These are phyloP conservation scores for Oreochromis niloticus DNA, from an alignment of 2,113 vertebrate species.

Conservation along the genomic window DNA sequence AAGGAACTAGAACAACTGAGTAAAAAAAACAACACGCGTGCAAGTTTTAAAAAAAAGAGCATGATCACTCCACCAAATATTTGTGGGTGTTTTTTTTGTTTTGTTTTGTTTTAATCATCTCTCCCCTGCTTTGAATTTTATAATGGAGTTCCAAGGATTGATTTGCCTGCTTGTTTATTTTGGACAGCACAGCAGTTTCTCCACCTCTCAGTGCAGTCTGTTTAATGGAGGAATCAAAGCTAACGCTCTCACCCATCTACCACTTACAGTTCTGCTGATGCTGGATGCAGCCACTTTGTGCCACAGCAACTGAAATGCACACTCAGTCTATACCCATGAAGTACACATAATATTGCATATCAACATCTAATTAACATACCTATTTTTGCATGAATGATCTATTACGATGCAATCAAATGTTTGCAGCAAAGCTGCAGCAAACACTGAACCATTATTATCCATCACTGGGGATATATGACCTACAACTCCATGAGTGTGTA, in stretches of 20 bases:
- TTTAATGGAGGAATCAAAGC: slow-evolving; percentile 45
- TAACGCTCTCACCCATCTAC: background rate
- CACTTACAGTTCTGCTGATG: slow-evolving; percentile 35
- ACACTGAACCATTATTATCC: slow-evolving; percentile 1
- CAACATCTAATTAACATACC: background rate
- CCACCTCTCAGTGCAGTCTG: background rate
- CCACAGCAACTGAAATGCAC: slow-evolving; percentile 11
- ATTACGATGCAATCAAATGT: background rate
- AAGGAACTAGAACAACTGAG: background rate
- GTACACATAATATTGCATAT: background rate
- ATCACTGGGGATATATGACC: background rate
- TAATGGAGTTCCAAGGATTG: background rate
- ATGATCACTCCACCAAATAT: background rate
- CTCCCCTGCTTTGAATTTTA: background rate
- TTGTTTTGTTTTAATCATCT: background rate
- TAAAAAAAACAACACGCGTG: background rate
- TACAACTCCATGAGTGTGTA: background rate
- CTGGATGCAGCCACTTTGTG: background rate
- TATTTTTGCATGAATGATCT: background rate
- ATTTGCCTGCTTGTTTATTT: slow-evolving; percentile 8
- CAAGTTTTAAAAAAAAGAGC: background rate
- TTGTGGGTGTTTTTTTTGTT: background rate
- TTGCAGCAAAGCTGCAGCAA: background rate
- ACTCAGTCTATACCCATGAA: background rate
- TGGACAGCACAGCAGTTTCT: slow-evolving; percentile 45